Percentiles rank a stretch among this genome's conserved stretches.
Conservation (phyloP, 2,888 invertebrate species). For the Temnothorax unifasciatus region DNA sequence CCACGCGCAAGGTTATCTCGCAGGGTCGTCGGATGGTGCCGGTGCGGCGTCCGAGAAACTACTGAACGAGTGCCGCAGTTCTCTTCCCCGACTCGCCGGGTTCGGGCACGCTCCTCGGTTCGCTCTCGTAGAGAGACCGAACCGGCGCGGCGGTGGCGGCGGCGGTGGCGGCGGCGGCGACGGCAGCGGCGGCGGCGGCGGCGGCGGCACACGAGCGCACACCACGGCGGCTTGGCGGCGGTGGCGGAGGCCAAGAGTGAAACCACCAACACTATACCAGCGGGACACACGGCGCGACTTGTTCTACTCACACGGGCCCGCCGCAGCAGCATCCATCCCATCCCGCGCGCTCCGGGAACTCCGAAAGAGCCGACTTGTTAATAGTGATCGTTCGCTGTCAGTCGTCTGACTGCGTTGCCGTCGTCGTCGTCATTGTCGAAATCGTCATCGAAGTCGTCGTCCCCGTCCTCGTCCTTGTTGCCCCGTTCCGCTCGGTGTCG, state of each 20-base stretch:
- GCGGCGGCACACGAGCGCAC: slow-evolving; percentile 77
- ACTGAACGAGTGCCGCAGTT: slow-evolving; percentile 85
- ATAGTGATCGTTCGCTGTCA: slow-evolving; percentile 1
- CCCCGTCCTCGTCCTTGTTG: slow-evolving; percentile 68
- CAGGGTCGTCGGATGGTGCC: slow-evolving; percentile 84
- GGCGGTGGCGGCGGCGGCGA: slow-evolving; percentile 66
- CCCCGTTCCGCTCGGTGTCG: slow-evolving; percentile 73
- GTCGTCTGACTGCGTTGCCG: background rate
- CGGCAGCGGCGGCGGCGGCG: slow-evolving; percentile 70
- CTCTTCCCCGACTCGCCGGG: slow-evolving; percentile 82
- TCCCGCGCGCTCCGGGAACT: slow-evolving; percentile 62
- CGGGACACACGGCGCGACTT: slow-evolving; percentile 72
- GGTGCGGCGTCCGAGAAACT: slow-evolving; percentile 86
- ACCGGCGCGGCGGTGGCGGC: slow-evolving; percentile 78
- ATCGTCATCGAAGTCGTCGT: slow-evolving; percentile 60
- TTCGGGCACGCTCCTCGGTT: slow-evolving; percentile 81
- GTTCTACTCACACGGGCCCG: slow-evolving; percentile 76
- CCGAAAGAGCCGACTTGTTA: slow-evolving; percentile 32
- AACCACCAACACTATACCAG: slow-evolving; percentile 76
- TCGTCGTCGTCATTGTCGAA: slow-evolving; percentile 10
- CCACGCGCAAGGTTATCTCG: slow-evolving; percentile 76
- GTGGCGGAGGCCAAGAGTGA: slow-evolving; percentile 80
- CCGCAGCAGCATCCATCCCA: slow-evolving; percentile 77
- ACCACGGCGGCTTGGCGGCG: slow-evolving; percentile 76
- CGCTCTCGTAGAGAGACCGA: slow-evolving; percentile 80